phyloP scores from a whole-genome alignment of 1,140 invertebrate species.

The Neelides sp. region DNA sequence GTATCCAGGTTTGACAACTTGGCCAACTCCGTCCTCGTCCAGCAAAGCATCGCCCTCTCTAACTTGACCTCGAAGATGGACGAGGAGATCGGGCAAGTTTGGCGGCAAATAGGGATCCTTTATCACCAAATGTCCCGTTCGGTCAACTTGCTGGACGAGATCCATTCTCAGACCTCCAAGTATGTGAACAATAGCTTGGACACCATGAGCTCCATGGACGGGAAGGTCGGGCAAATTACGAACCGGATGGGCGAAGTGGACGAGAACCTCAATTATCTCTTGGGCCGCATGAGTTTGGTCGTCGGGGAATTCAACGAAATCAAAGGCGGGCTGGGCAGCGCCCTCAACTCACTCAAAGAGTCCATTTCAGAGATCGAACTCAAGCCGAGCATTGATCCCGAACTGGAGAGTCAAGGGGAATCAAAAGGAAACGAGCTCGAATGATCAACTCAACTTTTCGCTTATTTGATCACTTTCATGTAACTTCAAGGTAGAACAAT shows the following conservation, averaged over 20 bases:
- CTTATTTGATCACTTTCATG: no score
- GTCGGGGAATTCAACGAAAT: constrained; percentile 77
- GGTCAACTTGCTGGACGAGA: constrained; percentile 53
- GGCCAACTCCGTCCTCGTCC: constrained; percentile 46
- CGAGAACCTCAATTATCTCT: constrained; percentile 67
- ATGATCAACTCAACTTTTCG: no score
- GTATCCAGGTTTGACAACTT: constrained; percentile 33
- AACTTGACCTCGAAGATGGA: constrained; percentile 68
- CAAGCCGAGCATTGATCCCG: no score
- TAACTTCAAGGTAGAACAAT: no score
- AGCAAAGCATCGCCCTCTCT: constrained; percentile 54
- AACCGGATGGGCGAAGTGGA: constrained; percentile 65
- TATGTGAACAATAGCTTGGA: constrained; percentile 63
- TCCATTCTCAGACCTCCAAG: constrained; percentile 63
- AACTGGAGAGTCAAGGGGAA: no score
- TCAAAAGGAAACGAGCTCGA: no score
- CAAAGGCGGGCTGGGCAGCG: constrained; percentile 40
- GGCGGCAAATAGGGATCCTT: constrained; percentile 77
- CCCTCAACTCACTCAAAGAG: constrained; percentile 24
- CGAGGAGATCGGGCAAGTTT: constrained; percentile 63
- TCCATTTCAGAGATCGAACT: not conserved
- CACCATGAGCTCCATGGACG: constrained; percentile 67
- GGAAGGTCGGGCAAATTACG: constrained; percentile 56
- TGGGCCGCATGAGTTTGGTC: constrained; percentile 64
- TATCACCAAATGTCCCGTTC: constrained; percentile 66